These are phyloP conservation scores for Gibbula magus DNA, from an alignment of 2,888 invertebrate species.

Conservation along the genomic window DNA sequence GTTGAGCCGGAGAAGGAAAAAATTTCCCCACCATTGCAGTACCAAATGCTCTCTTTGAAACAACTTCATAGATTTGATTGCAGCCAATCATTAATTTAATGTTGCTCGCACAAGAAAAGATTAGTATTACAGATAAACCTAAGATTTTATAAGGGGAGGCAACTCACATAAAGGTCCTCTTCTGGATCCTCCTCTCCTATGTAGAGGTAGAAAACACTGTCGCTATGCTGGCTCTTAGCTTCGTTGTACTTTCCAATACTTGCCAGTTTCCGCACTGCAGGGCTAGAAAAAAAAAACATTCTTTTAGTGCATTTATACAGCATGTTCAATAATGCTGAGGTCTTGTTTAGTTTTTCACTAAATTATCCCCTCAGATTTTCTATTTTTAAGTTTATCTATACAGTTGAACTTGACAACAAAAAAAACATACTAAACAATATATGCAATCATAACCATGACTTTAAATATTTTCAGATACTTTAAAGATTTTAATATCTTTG, in stretches of 20 bases:
- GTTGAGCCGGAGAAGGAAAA: too few relatives aligned
- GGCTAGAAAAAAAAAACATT: slow-evolving; percentile 75
- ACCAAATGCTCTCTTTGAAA: too few relatives aligned
- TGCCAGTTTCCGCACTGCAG: slow-evolving; percentile 88
- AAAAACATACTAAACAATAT: too few relatives aligned
- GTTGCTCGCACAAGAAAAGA: neutral
- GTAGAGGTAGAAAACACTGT: slow-evolving; percentile 89
- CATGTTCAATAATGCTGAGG: neutral
- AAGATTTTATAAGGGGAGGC: neutral
- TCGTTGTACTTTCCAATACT: slow-evolving; percentile 86
- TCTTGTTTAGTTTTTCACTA: neutral
- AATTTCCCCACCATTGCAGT: too few relatives aligned
- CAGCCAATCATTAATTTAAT: neutral
- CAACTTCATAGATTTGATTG: too few relatives aligned
- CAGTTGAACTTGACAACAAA: too few relatives aligned
- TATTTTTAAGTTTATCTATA: too few relatives aligned
- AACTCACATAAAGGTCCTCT: slow-evolving; percentile 65
- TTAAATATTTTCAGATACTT: too few relatives aligned
- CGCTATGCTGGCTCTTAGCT: slow-evolving; percentile 82
- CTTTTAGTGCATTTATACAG: neutral
- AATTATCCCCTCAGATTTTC: too few relatives aligned
- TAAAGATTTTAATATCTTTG: too few relatives aligned
- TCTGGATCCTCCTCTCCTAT: slow-evolving; percentile 80
- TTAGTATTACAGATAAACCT: neutral
- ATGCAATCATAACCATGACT: too few relatives aligned